Evolutionary conservation across 1,140 invertebrate genomes (phyloP).

Genomic region (Saccostrea cuccullata): DNA sequence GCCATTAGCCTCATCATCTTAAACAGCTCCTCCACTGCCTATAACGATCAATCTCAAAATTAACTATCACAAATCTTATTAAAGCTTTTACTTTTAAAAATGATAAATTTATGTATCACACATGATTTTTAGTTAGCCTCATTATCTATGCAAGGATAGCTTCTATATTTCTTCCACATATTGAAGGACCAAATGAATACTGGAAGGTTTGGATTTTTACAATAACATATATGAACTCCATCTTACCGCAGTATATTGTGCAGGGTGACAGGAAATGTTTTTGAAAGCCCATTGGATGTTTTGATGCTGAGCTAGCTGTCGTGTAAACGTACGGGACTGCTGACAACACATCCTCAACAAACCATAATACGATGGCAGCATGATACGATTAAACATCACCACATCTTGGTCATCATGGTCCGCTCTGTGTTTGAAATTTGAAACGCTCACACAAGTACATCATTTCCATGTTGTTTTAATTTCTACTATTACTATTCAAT

Average conservation of each 20-base stretch:
- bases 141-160: too few relatives aligned
- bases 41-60: constrained; percentile 56
- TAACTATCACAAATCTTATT: not conserved
- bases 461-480: not conserved
- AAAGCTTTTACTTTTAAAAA: not conserved
- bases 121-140: too few relatives aligned
- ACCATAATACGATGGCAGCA: constrained; percentile 97
- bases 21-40: constrained; percentile 94
- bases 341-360: constrained; percentile 92
- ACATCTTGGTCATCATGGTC: constrained; percentile 98
- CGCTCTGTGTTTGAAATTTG: constrained; percentile 79
- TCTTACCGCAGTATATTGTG: constrained; percentile 90
- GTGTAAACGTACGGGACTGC: constrained; percentile 89
- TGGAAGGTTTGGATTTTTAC: not conserved
- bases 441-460: not conserved
- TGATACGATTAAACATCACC: constrained; percentile 93
- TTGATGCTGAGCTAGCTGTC: constrained; percentile 92
- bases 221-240: not conserved
- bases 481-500: too few relatives aligned
- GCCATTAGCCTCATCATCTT: constrained; percentile 92
- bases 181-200: not conserved
- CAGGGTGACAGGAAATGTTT: constrained; percentile 95
- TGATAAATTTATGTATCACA: not conserved
- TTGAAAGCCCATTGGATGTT: constrained; percentile 98
- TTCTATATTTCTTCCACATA: too few relatives aligned